Evolutionary conservation across 92 coral and sea anemone genomes (phyloP).

Genomic region (Muricea muricata): DNA sequence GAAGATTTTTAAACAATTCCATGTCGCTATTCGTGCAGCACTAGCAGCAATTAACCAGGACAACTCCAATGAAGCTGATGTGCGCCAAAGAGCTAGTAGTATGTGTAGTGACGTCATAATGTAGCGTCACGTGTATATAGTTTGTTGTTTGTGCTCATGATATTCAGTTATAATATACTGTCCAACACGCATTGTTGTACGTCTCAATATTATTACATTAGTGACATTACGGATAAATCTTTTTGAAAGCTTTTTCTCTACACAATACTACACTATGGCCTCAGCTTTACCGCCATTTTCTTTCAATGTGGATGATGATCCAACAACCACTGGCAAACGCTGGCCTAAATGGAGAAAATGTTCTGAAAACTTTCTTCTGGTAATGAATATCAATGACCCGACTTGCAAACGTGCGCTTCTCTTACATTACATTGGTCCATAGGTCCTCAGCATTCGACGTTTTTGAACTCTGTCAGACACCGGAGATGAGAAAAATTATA

Average conservation of each 20-base stretch:
- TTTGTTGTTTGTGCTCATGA: too few species aligned
- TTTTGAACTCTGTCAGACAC: background rate
- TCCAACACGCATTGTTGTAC: background rate
- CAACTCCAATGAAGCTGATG: slow-evolving; percentile 31
- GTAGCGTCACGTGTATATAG: too few species aligned
- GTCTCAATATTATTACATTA: background rate
- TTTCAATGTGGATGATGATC: background rate
- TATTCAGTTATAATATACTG: too few species aligned
- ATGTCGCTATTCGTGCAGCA: too few species aligned
- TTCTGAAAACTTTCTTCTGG: background rate
- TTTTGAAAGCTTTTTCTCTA: background rate
- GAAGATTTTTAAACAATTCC: background rate
- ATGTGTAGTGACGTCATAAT: too few species aligned
- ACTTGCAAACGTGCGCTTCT: slow-evolving; percentile 13
- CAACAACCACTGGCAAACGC: background rate
- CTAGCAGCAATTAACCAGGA: background rate
- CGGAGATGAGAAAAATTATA: background rate
- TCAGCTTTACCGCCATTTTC: background rate
- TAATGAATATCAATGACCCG: background rate
- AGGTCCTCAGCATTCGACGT: background rate
- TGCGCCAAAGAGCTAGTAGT: slow-evolving; percentile 37
- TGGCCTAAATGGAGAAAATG: background rate
- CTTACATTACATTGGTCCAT: slow-evolving; percentile 19
- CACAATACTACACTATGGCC: too few species aligned
- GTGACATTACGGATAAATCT: background rate